Evolutionary conservation across 1,140 invertebrate genomes (phyloP).

Genomic region (Cotesia chilonis): DNA sequence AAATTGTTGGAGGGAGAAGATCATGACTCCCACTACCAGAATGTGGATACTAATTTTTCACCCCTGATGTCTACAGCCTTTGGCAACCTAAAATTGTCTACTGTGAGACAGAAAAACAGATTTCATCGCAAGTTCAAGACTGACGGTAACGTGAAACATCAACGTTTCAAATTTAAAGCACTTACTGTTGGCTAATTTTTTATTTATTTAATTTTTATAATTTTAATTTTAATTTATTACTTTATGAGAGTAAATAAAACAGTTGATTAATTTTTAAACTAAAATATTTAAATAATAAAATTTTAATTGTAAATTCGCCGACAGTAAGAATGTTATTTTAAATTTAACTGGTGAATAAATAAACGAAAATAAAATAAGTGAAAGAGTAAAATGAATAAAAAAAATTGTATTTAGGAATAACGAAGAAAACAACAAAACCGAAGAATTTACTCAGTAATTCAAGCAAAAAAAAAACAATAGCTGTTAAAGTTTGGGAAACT

Average conservation of each 20-base stretch:
- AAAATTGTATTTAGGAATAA: conserved; percentile 43
- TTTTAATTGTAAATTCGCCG: too few species aligned
- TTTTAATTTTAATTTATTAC: too few species aligned
- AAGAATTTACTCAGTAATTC: conserved; percentile 27
- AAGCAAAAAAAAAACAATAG: conserved; percentile 43
- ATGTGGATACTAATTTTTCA: conserved; percentile 37
- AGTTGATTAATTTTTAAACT: too few species aligned
- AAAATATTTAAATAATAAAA: too few species aligned
- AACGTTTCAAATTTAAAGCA: neutral
- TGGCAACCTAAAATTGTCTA: conserved; percentile 44
- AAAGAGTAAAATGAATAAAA: conserved; percentile 31
- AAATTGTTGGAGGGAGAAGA: conserved; percentile 44
- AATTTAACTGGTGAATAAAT: neutral
- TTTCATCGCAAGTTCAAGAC: conserved; percentile 48
- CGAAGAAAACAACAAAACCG: conserved; percentile 45
- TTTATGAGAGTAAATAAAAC: too few species aligned
- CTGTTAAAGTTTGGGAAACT: conserved; percentile 54
- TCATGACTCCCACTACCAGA: conserved; percentile 36
- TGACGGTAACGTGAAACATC: conserved; percentile 43
- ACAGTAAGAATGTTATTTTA: too few species aligned
- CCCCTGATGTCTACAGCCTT: conserved; percentile 45
- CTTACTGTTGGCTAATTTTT: neutral
- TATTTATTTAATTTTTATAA: neutral
- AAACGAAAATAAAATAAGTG: neutral
- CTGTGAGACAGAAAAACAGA: conserved; percentile 48